These are phyloP conservation scores for Meloidogyne chitwoodi DNA, from an alignment of 1,140 invertebrate genomes.

Conservation along the genomic window DNA sequence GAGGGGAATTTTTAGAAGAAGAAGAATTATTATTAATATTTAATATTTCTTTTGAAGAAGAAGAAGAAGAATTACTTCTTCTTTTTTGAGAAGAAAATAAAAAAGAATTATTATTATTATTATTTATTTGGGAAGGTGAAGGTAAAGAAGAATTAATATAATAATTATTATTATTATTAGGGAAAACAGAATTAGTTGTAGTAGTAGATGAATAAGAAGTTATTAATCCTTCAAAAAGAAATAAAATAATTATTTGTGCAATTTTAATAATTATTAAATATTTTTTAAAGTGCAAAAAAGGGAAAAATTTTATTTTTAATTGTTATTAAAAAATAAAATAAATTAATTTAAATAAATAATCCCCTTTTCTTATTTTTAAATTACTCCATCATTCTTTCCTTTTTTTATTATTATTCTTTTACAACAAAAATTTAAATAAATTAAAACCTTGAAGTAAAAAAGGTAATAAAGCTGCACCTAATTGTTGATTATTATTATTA, in stretches of 20 bases:
- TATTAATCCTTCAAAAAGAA: not conserved
- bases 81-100: not conserved
- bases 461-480: conserved; percentile 21
- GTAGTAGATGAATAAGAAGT: not conserved
- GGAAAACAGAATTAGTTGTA: not conserved
- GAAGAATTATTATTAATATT: not conserved
- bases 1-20: not conserved
- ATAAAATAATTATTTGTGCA: too few species aligned
- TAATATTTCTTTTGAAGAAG: not conserved
- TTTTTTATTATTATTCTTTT: too few species aligned
- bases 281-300: too few species aligned
- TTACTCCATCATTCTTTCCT: too few species aligned
- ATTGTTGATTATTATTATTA: conserved; percentile 1
- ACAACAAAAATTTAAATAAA: not conserved
- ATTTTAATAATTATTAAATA: too few species aligned
- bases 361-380: too few species aligned
- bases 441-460: conserved; percentile 31
- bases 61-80: not conserved
- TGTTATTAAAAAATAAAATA: not conserved
- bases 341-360: too few species aligned
- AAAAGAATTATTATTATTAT: not conserved
- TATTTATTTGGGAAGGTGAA: too few species aligned
- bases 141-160: too few species aligned
- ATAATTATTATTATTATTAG: not conserved
- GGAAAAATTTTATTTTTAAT: too few species aligned